phyloP scores from a whole-genome alignment of 2,797 vertebrate species.

The Myripristis murdjan region DNA sequence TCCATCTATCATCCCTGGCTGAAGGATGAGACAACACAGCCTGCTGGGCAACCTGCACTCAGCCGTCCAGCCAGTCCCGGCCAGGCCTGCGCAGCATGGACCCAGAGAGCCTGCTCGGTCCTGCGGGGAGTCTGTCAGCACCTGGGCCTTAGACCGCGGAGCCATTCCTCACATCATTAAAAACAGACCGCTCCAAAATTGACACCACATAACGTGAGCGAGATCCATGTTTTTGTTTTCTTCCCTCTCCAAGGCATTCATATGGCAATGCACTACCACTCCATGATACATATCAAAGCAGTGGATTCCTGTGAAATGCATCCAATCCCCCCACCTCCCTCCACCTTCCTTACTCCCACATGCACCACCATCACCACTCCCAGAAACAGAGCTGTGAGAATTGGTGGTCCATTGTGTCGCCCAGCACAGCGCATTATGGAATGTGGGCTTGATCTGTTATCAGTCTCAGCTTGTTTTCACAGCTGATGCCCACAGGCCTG shows the following conservation, averaged over 20 bases:
- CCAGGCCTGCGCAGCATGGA: slow-evolving; percentile 68
- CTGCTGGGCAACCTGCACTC: slow-evolving; percentile 89
- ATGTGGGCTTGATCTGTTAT: slow-evolving; percentile 70
- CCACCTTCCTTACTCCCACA: slow-evolving; percentile 49
- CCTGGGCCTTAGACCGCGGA: slow-evolving; percentile 53
- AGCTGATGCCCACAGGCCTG: slow-evolving; percentile 66
- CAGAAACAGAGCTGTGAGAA: slow-evolving; percentile 51
- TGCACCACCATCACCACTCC: slow-evolving; percentile 30
- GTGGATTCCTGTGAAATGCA: slow-evolving; percentile 57
- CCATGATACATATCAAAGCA: slow-evolving; percentile 67
- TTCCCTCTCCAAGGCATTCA: slow-evolving; percentile 43
- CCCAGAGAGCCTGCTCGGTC: slow-evolving; percentile 54
- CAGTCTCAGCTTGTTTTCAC: slow-evolving; percentile 69
- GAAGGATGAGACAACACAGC: slow-evolving; percentile 87
- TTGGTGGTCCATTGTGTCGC: slow-evolving; percentile 64
- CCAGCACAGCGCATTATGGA: slow-evolving; percentile 50
- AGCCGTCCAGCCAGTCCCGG: slow-evolving; percentile 68
- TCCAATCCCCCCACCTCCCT: slow-evolving; percentile 16
- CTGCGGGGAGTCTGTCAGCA: slow-evolving; percentile 65
- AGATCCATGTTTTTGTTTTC: slow-evolving; percentile 67
- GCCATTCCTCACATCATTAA: slow-evolving; percentile 54
- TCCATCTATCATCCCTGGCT: slow-evolving; percentile 87
- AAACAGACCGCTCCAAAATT: slow-evolving; percentile 63
- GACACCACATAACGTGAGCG: slow-evolving; percentile 44
- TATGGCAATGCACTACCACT: slow-evolving; percentile 45